These are phyloP conservation scores for Lophura swinhoii DNA, from an alignment of 2,797 vertebrate species.

Conservation along the genomic window DNA sequence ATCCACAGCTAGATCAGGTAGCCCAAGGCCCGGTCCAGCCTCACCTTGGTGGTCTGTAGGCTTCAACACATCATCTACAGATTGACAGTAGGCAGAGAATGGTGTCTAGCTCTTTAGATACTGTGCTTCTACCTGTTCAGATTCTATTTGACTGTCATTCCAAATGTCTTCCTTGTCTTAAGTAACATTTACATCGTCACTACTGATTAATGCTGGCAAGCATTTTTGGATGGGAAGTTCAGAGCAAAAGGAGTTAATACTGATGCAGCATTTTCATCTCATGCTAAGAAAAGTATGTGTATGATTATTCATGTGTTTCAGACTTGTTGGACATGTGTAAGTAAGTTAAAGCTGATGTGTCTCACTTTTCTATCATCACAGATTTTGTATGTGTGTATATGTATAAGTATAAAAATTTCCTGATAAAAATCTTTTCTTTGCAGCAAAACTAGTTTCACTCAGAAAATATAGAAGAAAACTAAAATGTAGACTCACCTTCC, in stretches of 20 bases:
- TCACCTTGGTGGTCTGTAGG: too few species aligned
- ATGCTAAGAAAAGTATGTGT: neutral
- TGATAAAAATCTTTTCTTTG: neutral
- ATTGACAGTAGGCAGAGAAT: neutral
- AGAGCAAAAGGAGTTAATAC: neutral
- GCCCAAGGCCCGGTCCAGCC: too few species aligned
- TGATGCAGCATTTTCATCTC: neutral
- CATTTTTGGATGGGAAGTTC: neutral
- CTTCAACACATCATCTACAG: neutral
- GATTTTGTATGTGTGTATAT: neutral
- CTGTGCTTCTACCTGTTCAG: neutral
- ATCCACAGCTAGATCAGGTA: too few species aligned
- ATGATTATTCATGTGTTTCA: neutral
- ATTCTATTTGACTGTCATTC: neutral
- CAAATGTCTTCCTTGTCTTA: neutral
- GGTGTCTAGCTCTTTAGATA: neutral
- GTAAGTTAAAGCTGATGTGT: neutral
- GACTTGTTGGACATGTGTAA: neutral
- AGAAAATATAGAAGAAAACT: neutral
- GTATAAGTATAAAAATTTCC: neutral
- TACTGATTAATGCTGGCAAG: neutral
- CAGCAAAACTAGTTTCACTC: neutral
- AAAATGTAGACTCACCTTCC: neutral
- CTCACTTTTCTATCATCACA: neutral
- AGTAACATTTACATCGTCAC: neutral